Conservation (phyloP, 2,888 invertebrate genomes). For the Patella ulyssiponensis region DNA sequence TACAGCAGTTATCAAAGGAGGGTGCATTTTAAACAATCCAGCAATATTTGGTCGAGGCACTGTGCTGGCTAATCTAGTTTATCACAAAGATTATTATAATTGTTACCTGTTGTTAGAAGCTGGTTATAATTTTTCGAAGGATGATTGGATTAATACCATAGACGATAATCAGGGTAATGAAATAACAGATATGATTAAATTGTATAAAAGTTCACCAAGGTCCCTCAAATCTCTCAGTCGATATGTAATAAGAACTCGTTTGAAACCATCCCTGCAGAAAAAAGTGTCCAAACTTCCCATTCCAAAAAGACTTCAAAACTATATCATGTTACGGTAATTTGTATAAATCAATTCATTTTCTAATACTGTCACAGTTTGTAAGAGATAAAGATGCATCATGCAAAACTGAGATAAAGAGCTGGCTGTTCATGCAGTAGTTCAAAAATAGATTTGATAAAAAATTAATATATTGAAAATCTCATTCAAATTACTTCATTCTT, state of each 20-base stretch:
- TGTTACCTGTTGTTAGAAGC: constrained; percentile 44
- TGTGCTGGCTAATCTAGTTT: constrained; percentile 47
- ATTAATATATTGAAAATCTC: too few relatives aligned
- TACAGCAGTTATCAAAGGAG: constrained; percentile 41
- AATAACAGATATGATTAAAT: not conserved
- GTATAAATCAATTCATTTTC: too few relatives aligned
- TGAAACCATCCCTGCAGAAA: not conserved
- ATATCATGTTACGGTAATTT: too few relatives aligned
- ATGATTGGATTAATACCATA: constrained; percentile 26
- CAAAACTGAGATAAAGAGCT: too few relatives aligned
- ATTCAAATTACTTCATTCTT: too few relatives aligned
- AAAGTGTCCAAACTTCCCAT: too few relatives aligned
- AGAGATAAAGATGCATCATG: too few relatives aligned
- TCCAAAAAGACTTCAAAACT: too few relatives aligned
- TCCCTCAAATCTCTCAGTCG: not conserved
- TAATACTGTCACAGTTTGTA: too few relatives aligned
- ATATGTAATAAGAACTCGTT: not conserved
- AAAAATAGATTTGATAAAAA: too few relatives aligned
- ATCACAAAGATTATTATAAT: constrained; percentile 40
- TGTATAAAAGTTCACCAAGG: not conserved
- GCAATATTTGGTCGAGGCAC: constrained; percentile 52
- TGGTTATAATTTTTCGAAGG: constrained; percentile 44
- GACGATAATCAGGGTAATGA: not conserved
- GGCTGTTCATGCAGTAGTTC: too few relatives aligned
- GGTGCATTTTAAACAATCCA: constrained; percentile 44